Conservation (phyloP, 2,113 vertebrate species). For the Tragelaphus buxtoni region DNA sequence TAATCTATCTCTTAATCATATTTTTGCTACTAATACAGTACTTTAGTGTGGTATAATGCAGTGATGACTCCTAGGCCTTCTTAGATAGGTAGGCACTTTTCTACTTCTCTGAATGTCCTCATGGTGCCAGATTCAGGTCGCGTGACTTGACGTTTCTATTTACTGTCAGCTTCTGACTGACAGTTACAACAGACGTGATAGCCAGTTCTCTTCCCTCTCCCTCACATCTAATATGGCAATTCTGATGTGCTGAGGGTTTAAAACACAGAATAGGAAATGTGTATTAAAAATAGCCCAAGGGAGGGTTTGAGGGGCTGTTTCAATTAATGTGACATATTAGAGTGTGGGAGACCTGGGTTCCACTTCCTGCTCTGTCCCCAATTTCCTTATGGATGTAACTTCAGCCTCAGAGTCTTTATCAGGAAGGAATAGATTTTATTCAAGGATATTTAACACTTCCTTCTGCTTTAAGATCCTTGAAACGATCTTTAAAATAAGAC, state of each 20-base stretch:
- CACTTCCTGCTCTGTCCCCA: background rate
- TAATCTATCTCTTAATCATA: background rate
- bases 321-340: fast-evolving
- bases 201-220: background rate
- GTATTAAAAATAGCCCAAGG: background rate
- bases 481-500: background rate
- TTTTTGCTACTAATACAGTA: too few species aligned
- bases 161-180: background rate
- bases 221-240: background rate
- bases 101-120: background rate
- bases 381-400: background rate
- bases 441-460: background rate
- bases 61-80: background rate
- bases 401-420: background rate
- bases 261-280: background rate
- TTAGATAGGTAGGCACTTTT: background rate
- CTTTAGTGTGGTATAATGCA: background rate
- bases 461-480: slow-evolving; percentile 16
- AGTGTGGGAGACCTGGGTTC: background rate
- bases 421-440: background rate
- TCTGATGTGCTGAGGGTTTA: background rate
- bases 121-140: background rate
- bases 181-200: background rate
- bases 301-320: background rate
- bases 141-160: background rate